These are phyloP conservation scores for Nemoura dubitans DNA, from an alignment of 2,888 invertebrate species.

Conservation along the genomic window DNA sequence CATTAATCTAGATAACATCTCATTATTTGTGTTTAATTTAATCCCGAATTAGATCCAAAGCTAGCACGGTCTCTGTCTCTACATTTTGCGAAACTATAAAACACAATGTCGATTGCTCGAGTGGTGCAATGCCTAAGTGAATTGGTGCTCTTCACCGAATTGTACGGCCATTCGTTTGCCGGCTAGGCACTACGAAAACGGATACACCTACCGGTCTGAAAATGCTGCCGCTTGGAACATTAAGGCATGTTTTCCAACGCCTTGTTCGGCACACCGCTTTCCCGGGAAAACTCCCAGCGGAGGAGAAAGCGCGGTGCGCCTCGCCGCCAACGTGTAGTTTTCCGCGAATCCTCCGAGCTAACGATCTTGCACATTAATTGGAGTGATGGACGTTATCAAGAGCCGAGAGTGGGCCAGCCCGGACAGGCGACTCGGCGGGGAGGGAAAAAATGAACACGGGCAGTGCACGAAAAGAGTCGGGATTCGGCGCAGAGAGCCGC, in stretches of 20 bases:
- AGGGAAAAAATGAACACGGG: background rate
- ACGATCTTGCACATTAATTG: constrained; percentile 5
- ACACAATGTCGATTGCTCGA: background rate
- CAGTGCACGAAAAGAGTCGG: background rate
- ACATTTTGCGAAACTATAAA: background rate
- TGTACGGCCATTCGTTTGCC: too few species aligned
- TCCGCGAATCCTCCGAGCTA: background rate
- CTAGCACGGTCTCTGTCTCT: background rate
- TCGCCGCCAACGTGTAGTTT: background rate
- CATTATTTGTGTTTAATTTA: background rate
- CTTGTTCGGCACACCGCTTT: background rate
- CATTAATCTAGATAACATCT: background rate
- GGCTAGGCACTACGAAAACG: too few species aligned
- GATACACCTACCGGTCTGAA: too few species aligned
- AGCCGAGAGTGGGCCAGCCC: background rate
- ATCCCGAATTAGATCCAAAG: background rate
- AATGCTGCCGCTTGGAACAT: too few species aligned
- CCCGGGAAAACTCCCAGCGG: background rate
- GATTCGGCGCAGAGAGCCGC: background rate
- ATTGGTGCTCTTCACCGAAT: background rate
- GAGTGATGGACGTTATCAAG: background rate
- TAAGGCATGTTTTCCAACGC: background rate
- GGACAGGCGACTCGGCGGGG: background rate
- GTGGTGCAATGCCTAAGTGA: background rate
- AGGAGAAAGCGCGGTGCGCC: background rate